phyloP scores from a whole-genome alignment of 2,113 vertebrate genomes.

The Microtus richardsoni region DNA sequence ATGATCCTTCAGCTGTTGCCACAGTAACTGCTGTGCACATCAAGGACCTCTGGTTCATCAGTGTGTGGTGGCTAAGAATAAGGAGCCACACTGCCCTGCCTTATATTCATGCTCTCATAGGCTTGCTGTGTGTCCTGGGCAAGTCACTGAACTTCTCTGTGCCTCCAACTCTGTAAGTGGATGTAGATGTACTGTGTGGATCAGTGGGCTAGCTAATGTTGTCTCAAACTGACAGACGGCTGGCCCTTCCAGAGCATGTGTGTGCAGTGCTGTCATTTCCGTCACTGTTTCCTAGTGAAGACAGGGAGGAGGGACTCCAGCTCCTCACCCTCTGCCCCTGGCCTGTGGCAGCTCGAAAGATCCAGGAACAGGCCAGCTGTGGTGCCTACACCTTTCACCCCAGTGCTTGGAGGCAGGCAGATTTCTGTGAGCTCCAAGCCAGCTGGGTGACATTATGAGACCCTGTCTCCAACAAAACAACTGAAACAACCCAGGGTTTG shows the following conservation, averaged over 20 bases:
- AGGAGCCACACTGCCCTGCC: not conserved
- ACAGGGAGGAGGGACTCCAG: not conserved
- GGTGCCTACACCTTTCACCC: not conserved
- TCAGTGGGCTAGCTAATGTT: not conserved
- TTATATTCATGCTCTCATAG: not conserved
- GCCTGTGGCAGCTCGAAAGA: not conserved
- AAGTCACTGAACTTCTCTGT: not conserved
- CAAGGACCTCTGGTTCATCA: not conserved
- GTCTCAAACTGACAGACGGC: not conserved
- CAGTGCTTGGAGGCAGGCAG: not conserved
- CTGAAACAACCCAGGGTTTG: not conserved
- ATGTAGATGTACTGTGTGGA: not conserved
- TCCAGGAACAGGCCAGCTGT: not conserved
- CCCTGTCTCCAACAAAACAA: not conserved
- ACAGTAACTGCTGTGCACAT: not conserved
- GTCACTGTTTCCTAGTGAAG: not conserved
- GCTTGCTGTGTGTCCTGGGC: not conserved
- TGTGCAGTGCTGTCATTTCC: rapidly evolving
- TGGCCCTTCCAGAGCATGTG: not conserved
- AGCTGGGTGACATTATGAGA: not conserved
- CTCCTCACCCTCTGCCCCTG: not conserved
- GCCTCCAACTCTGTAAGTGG: not conserved
- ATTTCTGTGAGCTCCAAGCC: not conserved
- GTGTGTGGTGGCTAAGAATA: not conserved
- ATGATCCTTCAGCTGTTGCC: not conserved